phyloP scores from a whole-genome alignment of 1,140 invertebrate species.

The Heliconius hermathena region DNA sequence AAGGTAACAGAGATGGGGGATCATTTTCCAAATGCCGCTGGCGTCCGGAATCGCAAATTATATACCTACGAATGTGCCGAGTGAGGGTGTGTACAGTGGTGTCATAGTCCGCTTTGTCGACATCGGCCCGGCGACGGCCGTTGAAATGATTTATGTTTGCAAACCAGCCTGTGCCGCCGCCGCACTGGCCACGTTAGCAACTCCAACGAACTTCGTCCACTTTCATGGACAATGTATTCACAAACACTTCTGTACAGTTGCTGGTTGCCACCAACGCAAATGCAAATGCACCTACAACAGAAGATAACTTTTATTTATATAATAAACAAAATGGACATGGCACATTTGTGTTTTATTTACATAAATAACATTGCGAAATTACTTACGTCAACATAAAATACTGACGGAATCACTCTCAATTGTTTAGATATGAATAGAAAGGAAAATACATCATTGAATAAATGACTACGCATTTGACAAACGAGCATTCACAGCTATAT shows the following conservation, averaged over 20 bases:
- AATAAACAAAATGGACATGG: neutral
- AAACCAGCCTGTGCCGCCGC: constrained; percentile 40
- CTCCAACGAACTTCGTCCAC: constrained; percentile 37
- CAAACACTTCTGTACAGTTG: constrained; percentile 34
- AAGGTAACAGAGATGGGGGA: constrained; percentile 45
- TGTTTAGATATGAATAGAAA: constrained; percentile 66
- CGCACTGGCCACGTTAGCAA: constrained; percentile 37
- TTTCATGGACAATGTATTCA: constrained; percentile 41
- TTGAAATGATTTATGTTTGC: constrained; percentile 53
- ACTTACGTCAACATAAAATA: constrained; percentile 27
- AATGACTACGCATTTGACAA: constrained; percentile 81
- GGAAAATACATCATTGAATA: constrained; percentile 77
- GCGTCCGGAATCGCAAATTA: constrained; percentile 50
- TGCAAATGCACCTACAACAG: constrained; percentile 34
- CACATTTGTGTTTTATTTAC: neutral
- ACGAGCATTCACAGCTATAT: constrained; percentile 78
- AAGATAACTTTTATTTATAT: constrained; percentile 35
- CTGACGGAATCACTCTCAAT: constrained; percentile 45
- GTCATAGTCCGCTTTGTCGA: constrained; percentile 49
- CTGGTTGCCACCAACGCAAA: constrained; percentile 25
- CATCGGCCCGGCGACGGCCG: constrained; percentile 45
- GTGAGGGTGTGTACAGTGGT: constrained; percentile 43
- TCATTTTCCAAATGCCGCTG: constrained; percentile 48
- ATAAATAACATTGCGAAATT: constrained; percentile 15
- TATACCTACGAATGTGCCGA: constrained; percentile 44